A percentile compares a stretch with the other conserved stretches of the same genome.
These are phyloP conservation scores for Panagrolaimus sp. DNA, from an alignment of 1,140 invertebrate species.

Conservation along the genomic window DNA sequence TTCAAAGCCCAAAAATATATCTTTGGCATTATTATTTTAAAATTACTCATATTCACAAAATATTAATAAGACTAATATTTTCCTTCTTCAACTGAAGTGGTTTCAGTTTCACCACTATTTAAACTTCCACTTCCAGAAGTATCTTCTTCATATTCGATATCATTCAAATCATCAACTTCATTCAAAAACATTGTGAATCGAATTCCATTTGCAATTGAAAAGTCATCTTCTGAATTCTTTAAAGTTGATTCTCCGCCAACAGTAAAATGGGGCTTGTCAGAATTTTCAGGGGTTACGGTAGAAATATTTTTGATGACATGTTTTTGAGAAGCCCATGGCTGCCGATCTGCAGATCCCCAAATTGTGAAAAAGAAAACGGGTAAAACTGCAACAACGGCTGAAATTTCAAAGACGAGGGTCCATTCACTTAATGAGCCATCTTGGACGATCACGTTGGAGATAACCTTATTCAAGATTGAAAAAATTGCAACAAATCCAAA, in stretches of 20 bases:
- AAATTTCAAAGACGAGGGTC: conserved; percentile 49
- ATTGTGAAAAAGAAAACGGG: conserved; percentile 50
- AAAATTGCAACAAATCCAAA: conserved; percentile 54
- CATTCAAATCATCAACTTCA: conserved; percentile 5
- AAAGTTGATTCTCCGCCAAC: neutral
- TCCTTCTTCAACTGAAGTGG: no score
- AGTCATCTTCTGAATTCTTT: no score
- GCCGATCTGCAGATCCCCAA: conserved; percentile 48
- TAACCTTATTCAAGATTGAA: conserved; percentile 49
- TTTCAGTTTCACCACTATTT: conserved; percentile 6
- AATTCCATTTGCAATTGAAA: no score
- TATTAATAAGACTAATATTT: no score
- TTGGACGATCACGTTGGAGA: conserved; percentile 40
- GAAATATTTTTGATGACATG: neutral
- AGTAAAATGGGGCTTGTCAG: conserved; percentile 13
- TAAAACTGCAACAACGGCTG: conserved; percentile 45
- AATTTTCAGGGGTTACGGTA: neutral
- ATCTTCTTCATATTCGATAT: neutral
- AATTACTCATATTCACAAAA: no score
- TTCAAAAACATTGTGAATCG: conserved; percentile 9
- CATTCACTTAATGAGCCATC: conserved; percentile 41
- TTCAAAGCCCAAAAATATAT: no score
- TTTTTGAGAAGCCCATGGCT: conserved; percentile 44
- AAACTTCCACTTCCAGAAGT: neutral
- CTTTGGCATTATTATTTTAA: no score